Conservation (phyloP, 2,113 vertebrate genomes). For the Nannobrachium achirus region DNA sequence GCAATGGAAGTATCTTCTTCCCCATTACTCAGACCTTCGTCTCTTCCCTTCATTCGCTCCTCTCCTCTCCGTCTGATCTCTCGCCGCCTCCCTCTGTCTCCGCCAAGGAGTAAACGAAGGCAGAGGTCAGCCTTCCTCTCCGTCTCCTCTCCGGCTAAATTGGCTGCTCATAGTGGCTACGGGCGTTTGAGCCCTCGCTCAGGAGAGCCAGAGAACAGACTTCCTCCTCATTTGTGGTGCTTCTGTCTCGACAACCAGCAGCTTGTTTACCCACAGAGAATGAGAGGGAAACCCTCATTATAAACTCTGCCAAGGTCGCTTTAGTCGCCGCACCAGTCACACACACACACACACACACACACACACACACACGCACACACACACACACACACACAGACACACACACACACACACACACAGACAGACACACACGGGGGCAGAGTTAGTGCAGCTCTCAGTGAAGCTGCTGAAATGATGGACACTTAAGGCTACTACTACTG, state of each 20-base stretch:
- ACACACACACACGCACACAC: no score
- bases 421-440: no score
- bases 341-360: no score
- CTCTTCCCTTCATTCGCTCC: constrained; percentile 54
- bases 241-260: constrained; percentile 68
- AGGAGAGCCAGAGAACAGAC: constrained; percentile 63
- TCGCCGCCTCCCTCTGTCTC: constrained; percentile 62
- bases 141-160: constrained; percentile 76
- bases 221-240: constrained; percentile 75
- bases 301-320: constrained; percentile 69
- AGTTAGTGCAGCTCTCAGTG: background rate
- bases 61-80: constrained; percentile 69
- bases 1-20: constrained; percentile 73
- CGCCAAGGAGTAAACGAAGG: constrained; percentile 74
- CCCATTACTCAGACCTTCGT: constrained; percentile 72
- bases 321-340: constrained; percentile 52
- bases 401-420: no score
- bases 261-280: constrained; percentile 71
- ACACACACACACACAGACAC: no score
- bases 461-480: constrained; percentile 4
- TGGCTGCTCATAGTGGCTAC: constrained; percentile 75
- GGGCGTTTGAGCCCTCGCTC: constrained; percentile 62
- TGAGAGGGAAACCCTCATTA: constrained; percentile 74
- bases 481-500: no score
- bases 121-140: constrained; percentile 77